A percentile compares a stretch with the other conserved stretches of the same genome.
These are phyloP conservation scores for Heliconius himera DNA, from an alignment of 1,140 invertebrate genomes.

Conservation along the genomic window DNA sequence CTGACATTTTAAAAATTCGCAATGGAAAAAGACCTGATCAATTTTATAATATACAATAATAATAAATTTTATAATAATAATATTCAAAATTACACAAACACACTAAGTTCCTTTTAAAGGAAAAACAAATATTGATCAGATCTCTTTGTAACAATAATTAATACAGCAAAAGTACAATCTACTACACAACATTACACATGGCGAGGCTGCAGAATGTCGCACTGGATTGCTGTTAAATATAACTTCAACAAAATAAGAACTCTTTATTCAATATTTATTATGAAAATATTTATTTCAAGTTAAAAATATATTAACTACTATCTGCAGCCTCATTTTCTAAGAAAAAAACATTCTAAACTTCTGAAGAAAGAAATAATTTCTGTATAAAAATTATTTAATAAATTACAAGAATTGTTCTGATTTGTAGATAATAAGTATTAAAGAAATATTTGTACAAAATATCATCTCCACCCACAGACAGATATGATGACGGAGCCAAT, in stretches of 20 bases:
- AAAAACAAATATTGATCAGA: constrained; percentile 56
- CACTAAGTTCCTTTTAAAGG: constrained; percentile 52
- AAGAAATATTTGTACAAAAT: not conserved
- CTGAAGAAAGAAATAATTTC: not conserved
- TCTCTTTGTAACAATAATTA: constrained; percentile 44
- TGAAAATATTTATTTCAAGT: constrained; percentile 3
- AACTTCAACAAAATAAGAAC: constrained; percentile 17
- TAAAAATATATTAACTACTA: not conserved
- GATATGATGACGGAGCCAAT: not conserved
- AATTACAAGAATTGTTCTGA: not conserved
- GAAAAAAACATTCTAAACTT: not conserved
- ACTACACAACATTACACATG: constrained; percentile 15
- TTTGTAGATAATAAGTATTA: not conserved
- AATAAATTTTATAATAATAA: constrained; percentile 41
- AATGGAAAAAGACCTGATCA: constrained; percentile 56
- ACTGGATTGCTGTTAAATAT: constrained; percentile 6
- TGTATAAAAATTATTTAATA: not conserved
- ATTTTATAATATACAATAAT: constrained; percentile 44
- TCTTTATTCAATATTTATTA: constrained; percentile 3
- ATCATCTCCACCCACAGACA: not conserved
- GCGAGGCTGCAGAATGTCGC: constrained; percentile 20
- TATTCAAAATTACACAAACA: constrained; percentile 38
- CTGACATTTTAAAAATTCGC: constrained; percentile 3
- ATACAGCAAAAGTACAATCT: constrained; percentile 23
- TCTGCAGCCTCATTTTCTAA: constrained; percentile 1